Evolutionary conservation across 2,888 invertebrate genomes (phyloP), one percentile per base, ranked within the genome.

Genomic region (Yponomeuta cagnagella): DNA sequence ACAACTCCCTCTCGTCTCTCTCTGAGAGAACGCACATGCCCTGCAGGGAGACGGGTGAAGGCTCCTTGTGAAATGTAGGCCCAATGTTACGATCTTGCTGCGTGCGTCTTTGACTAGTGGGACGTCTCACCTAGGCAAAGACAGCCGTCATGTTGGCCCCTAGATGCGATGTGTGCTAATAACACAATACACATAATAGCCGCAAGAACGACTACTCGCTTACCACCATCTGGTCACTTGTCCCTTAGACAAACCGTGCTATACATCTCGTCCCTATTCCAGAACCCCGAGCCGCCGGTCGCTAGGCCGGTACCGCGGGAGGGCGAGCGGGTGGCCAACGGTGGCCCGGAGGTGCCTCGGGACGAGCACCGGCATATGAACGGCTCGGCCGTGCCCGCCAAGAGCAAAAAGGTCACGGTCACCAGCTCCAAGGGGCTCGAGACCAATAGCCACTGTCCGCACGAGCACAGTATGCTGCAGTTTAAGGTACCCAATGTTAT

Each of bases 381-480:
- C 64, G 70, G 64, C n/a, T n/a, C 48, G 23, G 63, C 70, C 12
- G 65, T 2, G 8, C 37, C 15, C 43, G 65, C 48, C 43, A 65
- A 23, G 66, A 66, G 70, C 37, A 70, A 70, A 66, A 70, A 70
- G 70, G 12, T 43, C 43, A 43, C 43, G 43, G 43, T 3, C 43
- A 43, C 43, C 43, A 43, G 66, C 12, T 33, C 33, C 15, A 70
- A 70, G 66, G 52, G 52, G 15, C 52, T 31, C 23, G 66, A 65
- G 37, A 37, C 63, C 72, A 86, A 87, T 77, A 88, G 86, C 10
- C 84, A 84, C 74, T 85, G 85, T 73, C 78, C 78, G 70, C 76
- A 75, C 71, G 85, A 85, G 72, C 80, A 80, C 70, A 76, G 78
- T 63, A 77, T 79, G 74, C 72, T 82, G 72, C 83, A 82, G 23